A percentile compares a stretch with the other conserved stretches of the same genome.
Evolutionary conservation across 2,113 vertebrate genomes (phyloP).

Genomic region (Narcine bancroftii): DNA sequence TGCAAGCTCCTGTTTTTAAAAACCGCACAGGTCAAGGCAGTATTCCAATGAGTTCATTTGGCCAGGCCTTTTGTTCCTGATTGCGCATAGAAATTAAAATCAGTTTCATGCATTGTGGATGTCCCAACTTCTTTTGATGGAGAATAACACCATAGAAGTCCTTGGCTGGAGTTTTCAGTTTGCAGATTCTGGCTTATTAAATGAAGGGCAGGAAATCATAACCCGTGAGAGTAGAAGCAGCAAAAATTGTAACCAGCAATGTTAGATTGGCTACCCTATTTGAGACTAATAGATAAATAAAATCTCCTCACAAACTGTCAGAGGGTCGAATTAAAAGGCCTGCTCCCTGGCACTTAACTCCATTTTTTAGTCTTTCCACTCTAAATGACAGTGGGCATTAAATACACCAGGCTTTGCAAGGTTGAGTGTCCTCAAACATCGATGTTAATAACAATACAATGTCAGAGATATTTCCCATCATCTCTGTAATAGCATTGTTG

Average conservation of each 20-base stretch:
- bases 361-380: not conserved
- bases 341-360: not conserved
- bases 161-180: not conserved
- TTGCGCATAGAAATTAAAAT: not conserved
- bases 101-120: not conserved
- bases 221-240: not conserved
- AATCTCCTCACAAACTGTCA: not conserved
- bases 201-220: not conserved
- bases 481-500: not conserved
- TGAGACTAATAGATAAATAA: not conserved
- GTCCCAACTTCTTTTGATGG: not conserved
- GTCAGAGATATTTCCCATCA: not conserved
- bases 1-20: not conserved
- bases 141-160: not conserved
- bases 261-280: not conserved
- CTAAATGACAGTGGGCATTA: not conserved
- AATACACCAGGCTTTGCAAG: not conserved
- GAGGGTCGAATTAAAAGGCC: not conserved
- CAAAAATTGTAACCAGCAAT: not conserved
- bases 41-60: not conserved
- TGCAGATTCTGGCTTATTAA: not conserved
- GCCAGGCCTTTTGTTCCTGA: not conserved
- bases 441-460: not conserved
- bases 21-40: not conserved
- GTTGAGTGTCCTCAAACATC: not conserved